Evolutionary conservation across 2,113 vertebrate species (phyloP), one percentile per base, ranked within the genome.

Genomic region (Salvelinus sp.): DNA sequence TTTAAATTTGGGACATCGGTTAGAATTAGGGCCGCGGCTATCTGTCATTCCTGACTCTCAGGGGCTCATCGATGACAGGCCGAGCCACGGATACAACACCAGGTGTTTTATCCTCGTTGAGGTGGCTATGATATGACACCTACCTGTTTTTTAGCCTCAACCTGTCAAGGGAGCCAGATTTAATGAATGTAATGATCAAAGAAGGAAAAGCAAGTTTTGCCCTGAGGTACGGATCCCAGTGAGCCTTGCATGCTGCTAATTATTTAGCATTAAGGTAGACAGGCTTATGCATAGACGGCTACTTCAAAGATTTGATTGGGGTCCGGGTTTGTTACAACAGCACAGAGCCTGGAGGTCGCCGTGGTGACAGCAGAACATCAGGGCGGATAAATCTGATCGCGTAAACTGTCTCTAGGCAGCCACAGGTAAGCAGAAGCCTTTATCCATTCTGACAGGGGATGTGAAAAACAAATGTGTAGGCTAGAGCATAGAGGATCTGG

Each of bases 181-280:
- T 92, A 93, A 94, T 94, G 94, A 94, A 91, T 72, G 88, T 93
- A 92, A 93, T 90, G 92, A 93, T 94, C 92, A 93, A 94, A 93
- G 91, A 82, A 82, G 86, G 88, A 88, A 90, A 88, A 91, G 91
- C 86, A 82, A 88, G 88, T 87, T 90, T 85, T 85, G 90, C 92
- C 92, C 93, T 58, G 85, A 91, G 92, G 92, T 91, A 89, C 87
- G 86, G 81, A 86, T 89, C 91, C 90, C 84, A 88, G 85, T 83
- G 90, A 87, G 92, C 85, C 71, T 54, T 70, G 68, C 80, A 83
- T 71, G 76, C 86, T 68, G 91, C 91, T 93, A 93, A 94, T 93
- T 94, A 94, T 93, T 93, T 92, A 92, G 91, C 90, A 94, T 93
- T 94, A 94, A 93, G 92, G 91, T 94, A 93, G 93, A 93, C 85